Evolutionary conservation across 2,797 vertebrate species (phyloP).

Genomic region (Hozukius guyotensis): DNA sequence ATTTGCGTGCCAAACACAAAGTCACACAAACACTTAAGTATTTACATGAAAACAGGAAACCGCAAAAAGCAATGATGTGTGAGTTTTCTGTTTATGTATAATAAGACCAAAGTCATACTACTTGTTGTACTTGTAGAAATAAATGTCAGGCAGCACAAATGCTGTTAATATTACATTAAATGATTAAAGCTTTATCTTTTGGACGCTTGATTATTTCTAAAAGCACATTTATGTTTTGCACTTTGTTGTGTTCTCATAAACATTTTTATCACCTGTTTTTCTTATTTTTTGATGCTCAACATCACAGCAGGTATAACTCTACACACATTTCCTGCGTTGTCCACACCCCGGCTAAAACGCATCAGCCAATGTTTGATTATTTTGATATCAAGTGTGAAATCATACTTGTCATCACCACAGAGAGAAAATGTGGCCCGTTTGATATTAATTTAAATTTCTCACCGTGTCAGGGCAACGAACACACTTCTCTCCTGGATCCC

Average conservation of each 20-base stretch:
- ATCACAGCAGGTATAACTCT: not conserved
- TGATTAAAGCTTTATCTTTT: not conserved
- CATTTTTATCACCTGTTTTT: accelerated
- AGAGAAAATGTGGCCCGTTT: not conserved
- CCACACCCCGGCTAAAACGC: conserved; percentile 8
- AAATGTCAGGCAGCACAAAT: not conserved
- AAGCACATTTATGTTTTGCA: not conserved
- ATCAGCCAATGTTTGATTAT: conserved; percentile 37
- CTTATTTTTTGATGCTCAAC: not conserved
- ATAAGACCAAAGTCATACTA: not conserved
- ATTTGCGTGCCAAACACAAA: conserved; percentile 16
- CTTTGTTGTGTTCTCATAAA: not conserved
- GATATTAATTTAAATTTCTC: conserved; percentile 44
- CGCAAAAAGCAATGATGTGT: not conserved
- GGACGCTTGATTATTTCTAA: not conserved
- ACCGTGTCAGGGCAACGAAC: not conserved
- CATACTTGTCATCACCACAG: conserved; percentile 28
- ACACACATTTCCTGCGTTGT: not conserved
- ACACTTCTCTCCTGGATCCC: conserved; percentile 19
- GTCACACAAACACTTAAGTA: not conserved
- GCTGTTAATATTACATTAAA: not conserved
- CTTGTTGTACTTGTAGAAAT: not conserved
- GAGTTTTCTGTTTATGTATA: not conserved
- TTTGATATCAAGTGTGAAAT: conserved; percentile 56
- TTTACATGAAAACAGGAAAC: conserved; percentile 9